Conservation (phyloP, 2,113 vertebrate species). For the Colius striatus region DNA sequence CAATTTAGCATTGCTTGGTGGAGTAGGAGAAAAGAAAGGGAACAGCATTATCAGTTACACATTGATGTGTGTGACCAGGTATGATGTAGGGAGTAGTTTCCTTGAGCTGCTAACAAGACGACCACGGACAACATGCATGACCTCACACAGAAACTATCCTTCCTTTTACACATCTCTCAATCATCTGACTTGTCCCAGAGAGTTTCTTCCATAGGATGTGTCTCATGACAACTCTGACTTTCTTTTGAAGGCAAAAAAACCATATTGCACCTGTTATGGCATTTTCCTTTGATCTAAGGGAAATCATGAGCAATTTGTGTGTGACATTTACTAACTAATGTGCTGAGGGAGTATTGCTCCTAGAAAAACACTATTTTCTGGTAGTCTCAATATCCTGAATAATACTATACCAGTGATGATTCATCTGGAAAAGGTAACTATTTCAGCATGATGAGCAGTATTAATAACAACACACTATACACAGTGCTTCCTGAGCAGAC, state of each 20-base stretch:
- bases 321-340: constrained; percentile 70
- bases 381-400: constrained; percentile 64
- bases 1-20: not conserved
- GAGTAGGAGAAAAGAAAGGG: not conserved
- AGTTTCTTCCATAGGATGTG: constrained; percentile 25
- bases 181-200: constrained; percentile 53
- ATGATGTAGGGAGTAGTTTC: not conserved
- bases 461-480: constrained; percentile 58
- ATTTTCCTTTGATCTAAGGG: constrained; percentile 61
- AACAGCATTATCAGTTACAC: not conserved
- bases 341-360: constrained; percentile 64
- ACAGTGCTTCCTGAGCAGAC: constrained; percentile 12
- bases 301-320: constrained; percentile 64
- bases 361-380: constrained; percentile 63
- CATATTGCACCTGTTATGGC: constrained; percentile 56
- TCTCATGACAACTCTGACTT: constrained; percentile 33
- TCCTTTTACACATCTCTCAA: constrained; percentile 42
- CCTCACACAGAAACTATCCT: constrained; percentile 43
- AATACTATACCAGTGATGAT: constrained; percentile 39
- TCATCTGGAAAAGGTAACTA: constrained; percentile 67
- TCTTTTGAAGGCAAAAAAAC: constrained; percentile 45
- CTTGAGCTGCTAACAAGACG: not conserved
- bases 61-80: not conserved
- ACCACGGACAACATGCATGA: not conserved
- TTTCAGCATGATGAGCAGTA: constrained; percentile 60